Evolutionary conservation across 2,113 vertebrate genomes (phyloP).

Genomic region (Vidua macroura): DNA sequence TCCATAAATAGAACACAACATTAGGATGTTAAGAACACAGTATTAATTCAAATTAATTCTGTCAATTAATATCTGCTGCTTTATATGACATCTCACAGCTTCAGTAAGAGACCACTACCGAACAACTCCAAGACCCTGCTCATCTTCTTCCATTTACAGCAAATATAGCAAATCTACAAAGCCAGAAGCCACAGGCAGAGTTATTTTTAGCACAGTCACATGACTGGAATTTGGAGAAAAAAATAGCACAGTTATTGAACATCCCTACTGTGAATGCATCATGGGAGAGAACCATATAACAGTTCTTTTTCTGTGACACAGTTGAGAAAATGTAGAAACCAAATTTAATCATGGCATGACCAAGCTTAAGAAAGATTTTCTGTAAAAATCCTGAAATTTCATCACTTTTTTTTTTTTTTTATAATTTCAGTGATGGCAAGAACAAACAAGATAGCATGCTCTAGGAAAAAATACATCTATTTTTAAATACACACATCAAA

Average conservation of each 20-base stretch:
- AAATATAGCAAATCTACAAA: constrained; percentile 15
- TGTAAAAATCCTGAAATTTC: neutral
- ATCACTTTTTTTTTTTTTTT: neutral
- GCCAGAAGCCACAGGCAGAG: constrained; percentile 7
- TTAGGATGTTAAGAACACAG: neutral
- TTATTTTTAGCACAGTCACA: constrained; percentile 42
- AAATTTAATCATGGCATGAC: neutral
- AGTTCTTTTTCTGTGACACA: neutral
- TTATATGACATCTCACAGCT: neutral
- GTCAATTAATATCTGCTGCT: neutral
- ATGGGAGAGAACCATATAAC: neutral
- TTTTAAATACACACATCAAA: neutral
- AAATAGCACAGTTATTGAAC: constrained; percentile 48
- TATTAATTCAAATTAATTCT: neutral
- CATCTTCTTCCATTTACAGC: neutral
- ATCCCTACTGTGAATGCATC: constrained; percentile 11
- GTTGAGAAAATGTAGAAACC: neutral
- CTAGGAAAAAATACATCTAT: neutral
- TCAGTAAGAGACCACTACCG: neutral
- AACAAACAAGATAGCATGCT: neutral
- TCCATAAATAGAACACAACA: neutral
- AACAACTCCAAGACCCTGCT: neutral
- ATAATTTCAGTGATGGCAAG: neutral
- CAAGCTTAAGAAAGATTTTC: neutral
- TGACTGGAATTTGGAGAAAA: constrained; percentile 24